A percentile compares a stretch with the other conserved stretches of the same genome.
phyloP scores from a whole-genome alignment of 2,797 vertebrate species.

The Morelia viridis region DNA sequence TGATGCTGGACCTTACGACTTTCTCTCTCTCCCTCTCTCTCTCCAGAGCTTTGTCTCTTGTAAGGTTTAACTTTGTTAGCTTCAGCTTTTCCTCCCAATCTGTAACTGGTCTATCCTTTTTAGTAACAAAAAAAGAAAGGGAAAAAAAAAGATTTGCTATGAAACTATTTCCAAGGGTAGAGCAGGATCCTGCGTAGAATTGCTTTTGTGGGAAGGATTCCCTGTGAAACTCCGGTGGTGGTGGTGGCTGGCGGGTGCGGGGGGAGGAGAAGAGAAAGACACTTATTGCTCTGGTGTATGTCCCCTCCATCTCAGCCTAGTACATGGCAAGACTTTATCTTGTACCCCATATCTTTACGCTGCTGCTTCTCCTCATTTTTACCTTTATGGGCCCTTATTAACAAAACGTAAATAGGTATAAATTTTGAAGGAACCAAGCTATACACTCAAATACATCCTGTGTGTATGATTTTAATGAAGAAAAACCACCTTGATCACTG shows the following conservation, averaged over 20 bases:
- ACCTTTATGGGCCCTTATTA: constrained; percentile 76
- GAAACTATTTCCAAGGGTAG: constrained; percentile 66
- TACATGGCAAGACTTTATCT: constrained; percentile 59
- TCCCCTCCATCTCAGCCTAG: constrained; percentile 65
- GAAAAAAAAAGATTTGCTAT: constrained; percentile 69
- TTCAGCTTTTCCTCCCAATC: constrained; percentile 68
- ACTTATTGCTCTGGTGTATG: constrained; percentile 51
- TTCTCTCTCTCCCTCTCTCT: constrained; percentile 35
- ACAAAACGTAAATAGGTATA: constrained; percentile 93
- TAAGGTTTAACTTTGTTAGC: constrained; percentile 74
- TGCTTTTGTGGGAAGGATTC: constrained; percentile 62
- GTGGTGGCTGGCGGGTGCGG: constrained; percentile 15
- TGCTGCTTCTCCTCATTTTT: constrained; percentile 75
- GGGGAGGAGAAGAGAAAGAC: background rate
- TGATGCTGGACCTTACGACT: constrained; percentile 77
- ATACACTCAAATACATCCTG: constrained; percentile 85
- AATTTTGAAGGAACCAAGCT: constrained; percentile 91
- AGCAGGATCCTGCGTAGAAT: constrained; percentile 52
- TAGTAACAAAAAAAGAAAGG: constrained; percentile 52
- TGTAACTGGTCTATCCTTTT: constrained; percentile 68
- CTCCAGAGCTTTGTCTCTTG: constrained; percentile 71
- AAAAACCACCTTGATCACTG: constrained; percentile 84
- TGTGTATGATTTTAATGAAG: constrained; percentile 98
- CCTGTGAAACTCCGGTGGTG: constrained; percentile 16
- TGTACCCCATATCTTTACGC: constrained; percentile 69